phyloP scores from a whole-genome alignment of 2,888 invertebrate genomes.

The Scaptomyza reducta region DNA sequence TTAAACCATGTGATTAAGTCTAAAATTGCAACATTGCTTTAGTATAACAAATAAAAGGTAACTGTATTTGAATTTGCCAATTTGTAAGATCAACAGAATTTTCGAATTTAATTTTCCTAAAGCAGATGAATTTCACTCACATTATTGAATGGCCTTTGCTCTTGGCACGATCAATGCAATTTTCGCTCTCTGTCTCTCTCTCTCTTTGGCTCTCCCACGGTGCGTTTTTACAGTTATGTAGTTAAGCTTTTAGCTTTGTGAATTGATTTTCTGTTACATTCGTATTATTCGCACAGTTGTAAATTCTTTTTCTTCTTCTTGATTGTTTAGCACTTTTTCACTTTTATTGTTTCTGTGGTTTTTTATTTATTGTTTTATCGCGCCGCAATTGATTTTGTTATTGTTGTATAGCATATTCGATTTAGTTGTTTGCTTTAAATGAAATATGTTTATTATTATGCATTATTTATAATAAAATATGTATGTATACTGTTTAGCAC shows the following conservation, averaged over 20 bases:
- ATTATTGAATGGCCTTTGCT: constrained; percentile 54
- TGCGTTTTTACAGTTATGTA: constrained; percentile 54
- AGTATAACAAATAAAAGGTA: too few species aligned
- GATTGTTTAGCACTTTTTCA: constrained; percentile 64
- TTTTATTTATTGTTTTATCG: constrained; percentile 46
- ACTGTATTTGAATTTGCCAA: too few species aligned
- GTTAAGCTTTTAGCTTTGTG: constrained; percentile 55
- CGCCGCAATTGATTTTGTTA: constrained; percentile 47
- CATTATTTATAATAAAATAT: constrained; percentile 20
- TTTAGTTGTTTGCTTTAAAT: constrained; percentile 42
- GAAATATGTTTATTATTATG: constrained; percentile 33
- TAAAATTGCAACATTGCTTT: not conserved
- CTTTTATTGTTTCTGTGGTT: constrained; percentile 39
- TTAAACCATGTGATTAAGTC: too few species aligned
- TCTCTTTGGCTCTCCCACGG: constrained; percentile 52
- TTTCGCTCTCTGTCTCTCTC: constrained; percentile 32
- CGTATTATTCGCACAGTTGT: constrained; percentile 56
- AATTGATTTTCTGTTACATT: constrained; percentile 41
- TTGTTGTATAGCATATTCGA: constrained; percentile 39
- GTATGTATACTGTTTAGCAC: constrained; percentile 17
- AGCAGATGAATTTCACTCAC: constrained; percentile 43
- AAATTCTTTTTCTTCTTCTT: constrained; percentile 35
- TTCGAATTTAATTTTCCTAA: not conserved
- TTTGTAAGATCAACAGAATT: not conserved
- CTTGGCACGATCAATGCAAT: constrained; percentile 52